A percentile compares a stretch with the other conserved stretches of the same genome.
Conservation (phyloP, 2,888 invertebrate genomes). For the Pammene fasciana region DNA sequence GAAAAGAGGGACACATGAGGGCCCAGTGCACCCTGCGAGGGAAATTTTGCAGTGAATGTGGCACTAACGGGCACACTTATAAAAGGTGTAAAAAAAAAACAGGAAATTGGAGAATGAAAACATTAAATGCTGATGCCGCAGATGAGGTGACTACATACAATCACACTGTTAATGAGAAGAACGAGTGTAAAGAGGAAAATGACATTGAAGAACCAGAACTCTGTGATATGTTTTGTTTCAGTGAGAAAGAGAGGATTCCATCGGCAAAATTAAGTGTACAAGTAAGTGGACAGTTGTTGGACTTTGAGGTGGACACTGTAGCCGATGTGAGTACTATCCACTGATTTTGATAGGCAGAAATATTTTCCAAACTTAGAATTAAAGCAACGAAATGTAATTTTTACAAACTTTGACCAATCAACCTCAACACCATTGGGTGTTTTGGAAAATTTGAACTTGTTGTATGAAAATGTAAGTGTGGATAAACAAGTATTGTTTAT, state of each 20-base stretch:
- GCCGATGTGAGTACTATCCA: slow-evolving; percentile 28
- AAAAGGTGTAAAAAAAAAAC: no score
- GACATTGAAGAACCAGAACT: background rate
- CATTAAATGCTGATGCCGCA: background rate
- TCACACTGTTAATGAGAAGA: background rate
- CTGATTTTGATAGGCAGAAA: slow-evolving; percentile 7
- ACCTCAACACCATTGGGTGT: slow-evolving; percentile 17
- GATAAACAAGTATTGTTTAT: no score
- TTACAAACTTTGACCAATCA: slow-evolving; percentile 23
- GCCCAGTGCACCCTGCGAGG: slow-evolving; percentile 1
- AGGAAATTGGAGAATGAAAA: no score
- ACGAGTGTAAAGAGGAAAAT: background rate
- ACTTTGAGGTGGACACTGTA: no score
- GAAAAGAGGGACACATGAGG: slow-evolving; percentile 11
- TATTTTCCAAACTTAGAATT: slow-evolving; percentile 16
- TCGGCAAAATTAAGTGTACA: background rate
- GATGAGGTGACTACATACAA: background rate
- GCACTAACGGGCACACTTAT: no score
- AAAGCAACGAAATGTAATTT: slow-evolving; percentile 5
- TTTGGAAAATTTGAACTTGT: background rate
- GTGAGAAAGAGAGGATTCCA: slow-evolving; percentile 3
- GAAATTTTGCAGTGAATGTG: slow-evolving; percentile 14
- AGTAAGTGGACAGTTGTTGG: slow-evolving; percentile 5
- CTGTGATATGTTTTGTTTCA: slow-evolving; percentile 15
- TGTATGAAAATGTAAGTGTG: background rate